A percentile compares a stretch with the other conserved stretches of the same genome.
Conservation (phyloP, 2,113 vertebrate species). For the Antennarius striatus region DNA sequence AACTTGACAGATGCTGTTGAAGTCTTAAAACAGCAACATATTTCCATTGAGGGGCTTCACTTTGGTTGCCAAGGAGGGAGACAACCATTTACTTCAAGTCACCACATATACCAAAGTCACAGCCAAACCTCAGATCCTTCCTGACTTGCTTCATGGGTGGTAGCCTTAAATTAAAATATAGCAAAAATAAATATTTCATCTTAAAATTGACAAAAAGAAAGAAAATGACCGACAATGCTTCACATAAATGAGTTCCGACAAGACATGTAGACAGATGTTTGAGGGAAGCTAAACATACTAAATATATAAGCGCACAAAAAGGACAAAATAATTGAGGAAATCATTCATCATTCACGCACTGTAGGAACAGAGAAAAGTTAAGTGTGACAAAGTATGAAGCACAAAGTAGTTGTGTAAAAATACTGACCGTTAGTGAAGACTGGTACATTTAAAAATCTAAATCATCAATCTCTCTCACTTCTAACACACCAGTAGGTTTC, state of each 20-base stretch:
- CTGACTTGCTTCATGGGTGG: background rate
- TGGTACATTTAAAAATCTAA: no score
- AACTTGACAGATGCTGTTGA: conserved; percentile 16
- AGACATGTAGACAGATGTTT: no score
- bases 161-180: background rate
- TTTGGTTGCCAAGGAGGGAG: conserved; percentile 1
- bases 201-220: background rate
- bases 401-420: no score
- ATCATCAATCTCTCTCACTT: background rate
- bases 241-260: no score
- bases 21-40: background rate
- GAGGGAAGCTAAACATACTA: no score
- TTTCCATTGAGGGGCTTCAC: conserved; percentile 4
- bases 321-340: no score
- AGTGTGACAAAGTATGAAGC: no score
- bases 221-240: background rate
- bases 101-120: background rate
- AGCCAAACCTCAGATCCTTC: background rate
- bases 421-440: no score
- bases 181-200: background rate
- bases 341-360: no score
- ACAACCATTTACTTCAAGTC: background rate
- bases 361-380: no score
- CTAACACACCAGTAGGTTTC: background rate
- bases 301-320: no score